Evolutionary conservation across 1,140 invertebrate species (phyloP), one percentile per base, ranked within the genome.

Genomic region (Tetragnatha versicolor): DNA sequence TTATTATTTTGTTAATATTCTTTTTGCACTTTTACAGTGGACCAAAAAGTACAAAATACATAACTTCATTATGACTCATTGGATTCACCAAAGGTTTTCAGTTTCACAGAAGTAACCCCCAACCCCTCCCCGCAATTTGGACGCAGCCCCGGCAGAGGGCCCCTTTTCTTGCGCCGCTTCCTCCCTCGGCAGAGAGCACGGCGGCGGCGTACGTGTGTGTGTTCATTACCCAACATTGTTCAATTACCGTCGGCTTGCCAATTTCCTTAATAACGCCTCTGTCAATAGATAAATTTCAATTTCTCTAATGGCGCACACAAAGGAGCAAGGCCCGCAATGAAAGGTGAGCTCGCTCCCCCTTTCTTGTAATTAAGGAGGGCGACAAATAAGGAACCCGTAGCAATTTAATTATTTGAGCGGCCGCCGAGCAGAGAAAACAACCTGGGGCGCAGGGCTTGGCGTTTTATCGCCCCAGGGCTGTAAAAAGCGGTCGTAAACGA

Each of bases 231-330:
- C 75, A 78, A 78, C 75, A 69, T 68, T 78, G 75, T 78, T 68
- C 75, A 78, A 78, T 78, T 78, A 78, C 75, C 61, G 75, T 60
- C 75, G 75, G 65, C 61, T 78, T 60, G 75, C 63, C 75, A 78
- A 78, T 78, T 78, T 78, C 75, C 75, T 78, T 78, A 78, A 78
- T 78, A 78, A 78, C 75, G 75, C 75, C 75, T 78, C 75, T 78
- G 75, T 78, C 75, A 78, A 78, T 78, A 78, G 75, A 78, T 78
- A 78, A 78, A 78, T 78, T 78, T 78, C 75, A 78, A 78, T 78
- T 78, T 68, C 75, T 78, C 75, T 78, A 78, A 78, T 78, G 75
- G 75, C 49, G 45, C 72, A 51, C 58, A 63, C 72, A 76, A 76
- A 76, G 47, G 60, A 20, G 37, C 42, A 35, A 10, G 47, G 17